Evolutionary conservation across 2,113 vertebrate species (phyloP).

Genomic region (Sceloporus undulatus): DNA sequence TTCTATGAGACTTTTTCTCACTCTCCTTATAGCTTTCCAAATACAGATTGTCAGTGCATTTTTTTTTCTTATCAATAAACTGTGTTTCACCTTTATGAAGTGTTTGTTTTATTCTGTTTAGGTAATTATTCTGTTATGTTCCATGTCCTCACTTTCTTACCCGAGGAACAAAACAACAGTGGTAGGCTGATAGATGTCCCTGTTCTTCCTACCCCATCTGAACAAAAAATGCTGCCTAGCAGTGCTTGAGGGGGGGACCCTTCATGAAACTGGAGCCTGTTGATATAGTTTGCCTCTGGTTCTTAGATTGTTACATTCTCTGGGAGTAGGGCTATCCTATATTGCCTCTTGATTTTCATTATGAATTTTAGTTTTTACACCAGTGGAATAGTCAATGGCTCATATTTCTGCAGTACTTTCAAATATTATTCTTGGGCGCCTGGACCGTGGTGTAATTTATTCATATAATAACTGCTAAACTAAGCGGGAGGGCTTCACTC

Average conservation of each 20-base stretch:
- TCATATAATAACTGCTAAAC: constrained; percentile 21
- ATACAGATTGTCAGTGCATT: constrained; percentile 1
- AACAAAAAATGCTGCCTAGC: neutral
- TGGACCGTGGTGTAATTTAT: fast-evolving
- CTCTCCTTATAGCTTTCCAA: constrained; percentile 5
- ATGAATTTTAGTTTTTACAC: neutral
- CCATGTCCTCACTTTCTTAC: neutral
- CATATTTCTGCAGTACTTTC: neutral
- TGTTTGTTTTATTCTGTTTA: constrained; percentile 22
- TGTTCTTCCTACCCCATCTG: neutral
- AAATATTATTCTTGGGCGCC: neutral
- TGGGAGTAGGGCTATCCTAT: neutral
- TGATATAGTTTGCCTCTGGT: neutral
- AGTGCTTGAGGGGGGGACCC: neutral
- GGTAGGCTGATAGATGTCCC: neutral
- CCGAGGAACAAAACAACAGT: neutral
- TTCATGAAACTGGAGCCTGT: too few relatives aligned
- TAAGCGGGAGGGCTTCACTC: neutral
- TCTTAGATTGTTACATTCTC: neutral
- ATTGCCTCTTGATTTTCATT: neutral
- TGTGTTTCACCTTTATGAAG: constrained; percentile 7
- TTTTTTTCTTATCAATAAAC: neutral
- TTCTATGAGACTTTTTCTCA: constrained; percentile 46
- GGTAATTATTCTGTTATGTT: neutral
- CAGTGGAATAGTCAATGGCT: neutral